These are phyloP conservation scores for Drosophila pseudotakahashii DNA, from an alignment of 2,888 invertebrate species.

Conservation along the genomic window DNA sequence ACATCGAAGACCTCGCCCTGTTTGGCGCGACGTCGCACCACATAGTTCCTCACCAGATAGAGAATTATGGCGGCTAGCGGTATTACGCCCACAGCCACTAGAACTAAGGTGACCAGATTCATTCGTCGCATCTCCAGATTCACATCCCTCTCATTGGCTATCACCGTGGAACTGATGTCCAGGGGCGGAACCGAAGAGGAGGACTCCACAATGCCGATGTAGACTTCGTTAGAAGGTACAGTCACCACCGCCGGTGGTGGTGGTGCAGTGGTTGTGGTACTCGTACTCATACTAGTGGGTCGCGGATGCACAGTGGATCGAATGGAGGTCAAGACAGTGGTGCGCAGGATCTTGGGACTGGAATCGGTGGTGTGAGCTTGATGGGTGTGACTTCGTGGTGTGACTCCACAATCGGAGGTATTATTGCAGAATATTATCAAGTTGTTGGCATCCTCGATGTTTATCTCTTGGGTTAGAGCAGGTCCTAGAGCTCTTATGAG, in stretches of 20 bases:
- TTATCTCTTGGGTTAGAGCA: slow-evolving; percentile 74
- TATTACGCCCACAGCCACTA: slow-evolving; percentile 87
- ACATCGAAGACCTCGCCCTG: slow-evolving; percentile 87
- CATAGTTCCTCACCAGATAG: slow-evolving; percentile 86
- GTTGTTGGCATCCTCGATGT: slow-evolving; percentile 81
- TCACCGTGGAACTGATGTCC: slow-evolving; percentile 73
- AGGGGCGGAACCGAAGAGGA: slow-evolving; percentile 36
- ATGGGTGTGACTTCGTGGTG: slow-evolving; percentile 60
- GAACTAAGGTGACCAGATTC: slow-evolving; percentile 87
- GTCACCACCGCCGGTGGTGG: slow-evolving; percentile 15
- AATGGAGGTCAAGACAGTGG: slow-evolving; percentile 85
- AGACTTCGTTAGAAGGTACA: slow-evolving; percentile 29
- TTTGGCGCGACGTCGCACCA: slow-evolving; percentile 84
- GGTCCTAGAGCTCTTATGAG: slow-evolving; percentile 76
- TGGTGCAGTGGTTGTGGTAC: slow-evolving; percentile 43
- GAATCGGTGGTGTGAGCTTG: slow-evolving; percentile 82
- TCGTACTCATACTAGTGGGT: slow-evolving; percentile 42
- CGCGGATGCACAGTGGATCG: slow-evolving; percentile 81
- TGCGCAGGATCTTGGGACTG: slow-evolving; percentile 85
- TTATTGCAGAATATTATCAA: slow-evolving; percentile 83
- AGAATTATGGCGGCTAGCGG: slow-evolving; percentile 86
- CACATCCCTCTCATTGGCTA: slow-evolving; percentile 85
- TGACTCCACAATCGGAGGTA: slow-evolving; percentile 80
- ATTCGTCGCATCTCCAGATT: slow-evolving; percentile 86
- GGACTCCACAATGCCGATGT: slow-evolving; percentile 61